These are phyloP conservation scores for Steinernema carpocapsae DNA, from an alignment of 2,888 invertebrate genomes.

Conservation along the genomic window DNA sequence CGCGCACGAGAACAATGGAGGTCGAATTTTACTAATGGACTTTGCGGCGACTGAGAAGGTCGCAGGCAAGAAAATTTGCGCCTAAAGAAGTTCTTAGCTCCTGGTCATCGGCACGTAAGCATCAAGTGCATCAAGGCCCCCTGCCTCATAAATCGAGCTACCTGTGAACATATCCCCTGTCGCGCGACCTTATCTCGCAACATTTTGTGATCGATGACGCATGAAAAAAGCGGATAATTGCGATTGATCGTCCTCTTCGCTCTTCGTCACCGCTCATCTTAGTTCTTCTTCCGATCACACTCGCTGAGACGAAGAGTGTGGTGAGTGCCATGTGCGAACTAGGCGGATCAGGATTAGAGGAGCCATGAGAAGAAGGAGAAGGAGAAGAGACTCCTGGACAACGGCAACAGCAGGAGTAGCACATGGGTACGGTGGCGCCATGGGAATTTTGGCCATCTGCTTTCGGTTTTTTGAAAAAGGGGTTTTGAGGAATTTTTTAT, in stretches of 20 bases:
- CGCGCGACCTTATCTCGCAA: background rate
- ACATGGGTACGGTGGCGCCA: background rate
- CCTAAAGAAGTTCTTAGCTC: too few relatives aligned
- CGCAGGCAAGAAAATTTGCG: too few relatives aligned
- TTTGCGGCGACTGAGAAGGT: background rate
- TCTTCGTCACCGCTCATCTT: background rate
- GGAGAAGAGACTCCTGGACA: too few relatives aligned
- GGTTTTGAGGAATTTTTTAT: too few relatives aligned
- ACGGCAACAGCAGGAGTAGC: background rate
- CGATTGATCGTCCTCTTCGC: background rate
- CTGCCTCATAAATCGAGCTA: too few relatives aligned
- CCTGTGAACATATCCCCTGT: background rate
- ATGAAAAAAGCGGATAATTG: slow-evolving; percentile 2
- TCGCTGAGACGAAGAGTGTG: background rate
- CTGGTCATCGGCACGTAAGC: too few relatives aligned
- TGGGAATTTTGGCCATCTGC: background rate
- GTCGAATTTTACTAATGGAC: slow-evolving; percentile 16
- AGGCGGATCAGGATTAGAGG: slow-evolving; percentile 15
- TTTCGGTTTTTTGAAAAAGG: too few relatives aligned
- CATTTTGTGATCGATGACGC: background rate
- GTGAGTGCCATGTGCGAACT: slow-evolving; percentile 21
- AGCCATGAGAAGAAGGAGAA: too few relatives aligned
- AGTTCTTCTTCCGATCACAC: too few relatives aligned
- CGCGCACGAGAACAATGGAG: slow-evolving; percentile 2
- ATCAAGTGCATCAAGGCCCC: too few relatives aligned